Evolutionary conservation across 2,797 vertebrate species (phyloP).

Genomic region (Anguilla megastoma): DNA sequence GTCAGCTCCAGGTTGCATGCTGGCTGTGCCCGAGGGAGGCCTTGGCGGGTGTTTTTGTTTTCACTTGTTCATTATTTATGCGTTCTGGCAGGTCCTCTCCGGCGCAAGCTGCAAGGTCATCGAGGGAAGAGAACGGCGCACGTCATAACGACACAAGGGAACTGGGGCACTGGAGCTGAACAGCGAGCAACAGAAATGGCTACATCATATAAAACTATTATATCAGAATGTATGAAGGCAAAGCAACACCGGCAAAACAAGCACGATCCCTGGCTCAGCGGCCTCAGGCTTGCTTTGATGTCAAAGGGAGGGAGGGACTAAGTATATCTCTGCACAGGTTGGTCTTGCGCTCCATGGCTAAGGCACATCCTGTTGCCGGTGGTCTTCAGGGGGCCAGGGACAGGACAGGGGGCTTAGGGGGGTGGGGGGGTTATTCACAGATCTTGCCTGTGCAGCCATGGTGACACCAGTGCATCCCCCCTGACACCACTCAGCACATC

Average conservation of each 20-base stretch:
- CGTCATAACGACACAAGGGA: background rate
- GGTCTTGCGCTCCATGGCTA: background rate
- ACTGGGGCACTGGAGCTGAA: background rate
- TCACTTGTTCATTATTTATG: background rate
- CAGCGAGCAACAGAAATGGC: background rate
- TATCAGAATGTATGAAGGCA: background rate
- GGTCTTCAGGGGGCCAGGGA: constrained; percentile 4
- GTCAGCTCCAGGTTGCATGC: background rate
- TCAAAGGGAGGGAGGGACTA: background rate
- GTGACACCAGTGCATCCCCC: constrained; percentile 12
- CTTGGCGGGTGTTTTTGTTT: background rate
- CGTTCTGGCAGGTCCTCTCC: background rate
- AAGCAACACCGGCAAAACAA: background rate
- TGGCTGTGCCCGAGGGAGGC: background rate
- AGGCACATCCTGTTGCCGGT: constrained; percentile 26
- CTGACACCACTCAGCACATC: constrained; percentile 30
- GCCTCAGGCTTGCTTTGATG: background rate
- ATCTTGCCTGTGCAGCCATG: background rate
- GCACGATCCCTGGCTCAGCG: background rate
- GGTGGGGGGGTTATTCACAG: constrained; percentile 9
- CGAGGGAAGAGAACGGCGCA: too few species aligned
- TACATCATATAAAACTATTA: background rate
- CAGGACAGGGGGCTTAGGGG: constrained; percentile 9
- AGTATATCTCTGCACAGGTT: background rate
- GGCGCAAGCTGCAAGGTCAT: background rate